Percentiles rank a stretch among this genome's conserved stretches.
Conservation (phyloP, 2,888 invertebrate genomes). For the Conus canariensis region DNA sequence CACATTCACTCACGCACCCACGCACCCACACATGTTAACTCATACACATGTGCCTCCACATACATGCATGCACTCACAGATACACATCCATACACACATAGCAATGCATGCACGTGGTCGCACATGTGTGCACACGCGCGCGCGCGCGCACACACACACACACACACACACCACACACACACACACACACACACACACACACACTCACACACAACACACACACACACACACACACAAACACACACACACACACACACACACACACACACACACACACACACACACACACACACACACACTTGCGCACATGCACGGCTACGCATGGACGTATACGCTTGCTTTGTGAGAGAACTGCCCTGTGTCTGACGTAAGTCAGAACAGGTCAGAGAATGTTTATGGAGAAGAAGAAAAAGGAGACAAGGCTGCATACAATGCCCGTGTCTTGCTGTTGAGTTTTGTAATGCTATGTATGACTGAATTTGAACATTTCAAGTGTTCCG, state of each 20-base stretch:
- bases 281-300: neutral
- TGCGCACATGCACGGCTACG: no score
- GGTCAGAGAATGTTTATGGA: no score
- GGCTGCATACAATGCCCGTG: no score
- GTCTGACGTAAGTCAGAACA: no score
- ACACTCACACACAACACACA: neutral
- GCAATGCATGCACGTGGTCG: neutral
- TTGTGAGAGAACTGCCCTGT: no score
- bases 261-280: conserved; percentile 11
- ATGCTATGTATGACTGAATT: no score
- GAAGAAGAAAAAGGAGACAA: no score
- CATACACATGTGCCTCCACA: neutral
- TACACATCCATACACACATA: neutral
- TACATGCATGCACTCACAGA: neutral
- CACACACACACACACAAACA: conserved; percentile 5
- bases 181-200: neutral
- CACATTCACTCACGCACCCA: neutral
- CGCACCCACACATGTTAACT: neutral
- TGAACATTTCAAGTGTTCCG: no score
- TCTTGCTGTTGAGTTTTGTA: no score
- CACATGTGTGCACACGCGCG: neutral
- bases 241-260: conserved; percentile 18
- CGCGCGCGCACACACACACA: neutral
- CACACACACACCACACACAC: neutral
- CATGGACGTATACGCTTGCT: no score